These are phyloP conservation scores for Aegypius monachus DNA, from an alignment of 2,113 vertebrate species.

Conservation along the genomic window DNA sequence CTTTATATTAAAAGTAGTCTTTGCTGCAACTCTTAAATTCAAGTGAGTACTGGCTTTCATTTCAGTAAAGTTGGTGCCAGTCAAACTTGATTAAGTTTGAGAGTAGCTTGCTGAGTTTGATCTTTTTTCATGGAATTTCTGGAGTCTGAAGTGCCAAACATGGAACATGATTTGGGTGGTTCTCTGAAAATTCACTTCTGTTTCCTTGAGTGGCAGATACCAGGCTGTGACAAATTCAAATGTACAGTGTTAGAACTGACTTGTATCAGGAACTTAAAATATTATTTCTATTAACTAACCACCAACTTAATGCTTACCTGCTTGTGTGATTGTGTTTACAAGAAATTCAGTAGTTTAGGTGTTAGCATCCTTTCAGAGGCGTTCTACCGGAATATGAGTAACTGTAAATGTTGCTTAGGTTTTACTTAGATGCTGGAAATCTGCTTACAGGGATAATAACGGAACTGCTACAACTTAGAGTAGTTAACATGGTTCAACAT, in stretches of 20 bases:
- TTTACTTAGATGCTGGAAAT: background rate
- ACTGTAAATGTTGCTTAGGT: background rate
- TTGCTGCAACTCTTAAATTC: background rate
- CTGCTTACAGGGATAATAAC: background rate
- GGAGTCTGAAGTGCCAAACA: background rate
- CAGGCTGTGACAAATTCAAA: background rate
- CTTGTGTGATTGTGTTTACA: background rate
- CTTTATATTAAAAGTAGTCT: background rate
- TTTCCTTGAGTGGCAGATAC: background rate
- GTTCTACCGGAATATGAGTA: background rate
- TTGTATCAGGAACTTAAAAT: background rate
- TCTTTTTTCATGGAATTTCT: background rate
- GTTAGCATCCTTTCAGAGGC: background rate
- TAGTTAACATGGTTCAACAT: background rate
- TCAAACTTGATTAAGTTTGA: background rate
- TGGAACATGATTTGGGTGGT: background rate
- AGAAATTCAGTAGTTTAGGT: background rate
- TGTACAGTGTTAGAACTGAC: background rate
- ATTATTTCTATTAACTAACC: background rate
- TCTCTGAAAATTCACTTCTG: background rate
- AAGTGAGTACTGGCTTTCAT: background rate
- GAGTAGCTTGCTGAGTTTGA: background rate
- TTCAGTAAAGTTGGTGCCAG: background rate
- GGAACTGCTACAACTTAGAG: background rate
- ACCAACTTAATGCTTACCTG: background rate